These are phyloP conservation scores for Halisarca cf. caerulea DNA, from an alignment of 37 sponge, comb jelly and placozoan genomes.

Conservation along the genomic window DNA sequence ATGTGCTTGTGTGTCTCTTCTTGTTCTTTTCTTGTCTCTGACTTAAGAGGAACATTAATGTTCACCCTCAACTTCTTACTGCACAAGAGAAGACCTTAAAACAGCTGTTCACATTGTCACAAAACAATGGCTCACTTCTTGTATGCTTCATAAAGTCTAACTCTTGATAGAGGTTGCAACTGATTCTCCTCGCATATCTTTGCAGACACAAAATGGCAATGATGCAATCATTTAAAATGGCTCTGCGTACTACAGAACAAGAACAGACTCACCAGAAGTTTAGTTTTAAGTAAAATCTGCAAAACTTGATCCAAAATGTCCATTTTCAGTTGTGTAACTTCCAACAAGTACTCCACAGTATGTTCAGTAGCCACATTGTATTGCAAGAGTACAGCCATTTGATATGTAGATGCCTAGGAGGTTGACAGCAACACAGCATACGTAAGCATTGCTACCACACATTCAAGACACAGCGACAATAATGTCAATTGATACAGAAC, in stretches of 20 bases:
- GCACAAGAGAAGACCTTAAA: neutral
- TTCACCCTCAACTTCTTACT: conserved; percentile 97
- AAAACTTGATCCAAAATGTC: conserved; percentile 77
- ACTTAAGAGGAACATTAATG: conserved; percentile 92
- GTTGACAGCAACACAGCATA: neutral
- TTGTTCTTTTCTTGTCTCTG: conserved; percentile 89
- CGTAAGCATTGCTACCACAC: no score
- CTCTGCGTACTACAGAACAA: no score
- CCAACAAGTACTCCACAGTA: conserved; percentile 56
- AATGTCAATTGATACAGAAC: no score
- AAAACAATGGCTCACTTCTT: conserved; percentile 63
- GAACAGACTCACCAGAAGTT: conserved; percentile 66
- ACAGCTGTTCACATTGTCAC: conserved; percentile 34
- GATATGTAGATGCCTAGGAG: conserved; percentile 87
- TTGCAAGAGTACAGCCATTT: conserved; percentile 90
- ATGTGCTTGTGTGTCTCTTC: conserved; percentile 95
- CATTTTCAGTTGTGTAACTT: conserved; percentile 68
- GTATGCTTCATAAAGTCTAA: conserved; percentile 66
- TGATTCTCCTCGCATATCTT: conserved; percentile 76
- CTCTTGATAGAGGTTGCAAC: conserved; percentile 21
- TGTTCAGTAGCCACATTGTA: conserved; percentile 67
- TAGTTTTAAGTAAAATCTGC: conserved; percentile 66
- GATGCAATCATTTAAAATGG: no score
- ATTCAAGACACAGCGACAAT: no score
- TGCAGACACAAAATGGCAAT: no score